Base-by-base conservation (phyloP, 2,888 invertebrate species). In the Ypsolopha sequella region DNA sequence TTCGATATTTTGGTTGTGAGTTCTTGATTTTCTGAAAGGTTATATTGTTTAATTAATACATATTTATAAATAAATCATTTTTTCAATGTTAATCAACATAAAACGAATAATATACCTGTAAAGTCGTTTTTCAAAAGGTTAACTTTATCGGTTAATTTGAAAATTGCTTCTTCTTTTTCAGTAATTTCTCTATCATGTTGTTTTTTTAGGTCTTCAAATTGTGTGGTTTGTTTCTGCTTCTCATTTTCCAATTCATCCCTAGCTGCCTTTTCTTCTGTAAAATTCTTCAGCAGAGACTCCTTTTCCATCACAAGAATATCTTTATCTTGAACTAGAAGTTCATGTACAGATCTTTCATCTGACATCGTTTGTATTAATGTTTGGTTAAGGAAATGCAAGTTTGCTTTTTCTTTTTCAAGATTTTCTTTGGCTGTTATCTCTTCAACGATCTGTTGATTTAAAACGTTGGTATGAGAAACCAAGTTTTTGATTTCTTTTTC, bases 391-490 rank as follows among this genome's bases (percentile, higher is more conserved):
- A 39, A 38, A n/a, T 35, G 54, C 43, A 59, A 52, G 14, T 49
- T 49, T 35, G 53, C 51, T 52, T 59, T 58, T 33, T 54, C 9
- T 34, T 59, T 52, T 7, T 36, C 50, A 11, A 59, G 47, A 36
- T 58, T 60, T 36, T 61, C 58, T 44, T 63, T 66, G 0, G 59
- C 55, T 6, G 63, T 59, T 56, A 60, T 66, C 52, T 73, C 72
- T 60, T 73, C 70, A 0, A 65, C 53, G 34, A 71, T 54, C 39
- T 72, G 64, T 52, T 69, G 66, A 1, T 63, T 63, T 6, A 76
- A 61, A 55, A 62, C 65, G 54, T 70, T 66, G 2, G 52, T 24
- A 14, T 59, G 44, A 11, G 53, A 51, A n/a, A 55, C 41, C 46
- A 55, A 56, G 52, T 57, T 56, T 33, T 53, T 9, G 7, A 36